Conservation (phyloP, 1,140 invertebrate genomes). For the Scaptomyza graminum region DNA sequence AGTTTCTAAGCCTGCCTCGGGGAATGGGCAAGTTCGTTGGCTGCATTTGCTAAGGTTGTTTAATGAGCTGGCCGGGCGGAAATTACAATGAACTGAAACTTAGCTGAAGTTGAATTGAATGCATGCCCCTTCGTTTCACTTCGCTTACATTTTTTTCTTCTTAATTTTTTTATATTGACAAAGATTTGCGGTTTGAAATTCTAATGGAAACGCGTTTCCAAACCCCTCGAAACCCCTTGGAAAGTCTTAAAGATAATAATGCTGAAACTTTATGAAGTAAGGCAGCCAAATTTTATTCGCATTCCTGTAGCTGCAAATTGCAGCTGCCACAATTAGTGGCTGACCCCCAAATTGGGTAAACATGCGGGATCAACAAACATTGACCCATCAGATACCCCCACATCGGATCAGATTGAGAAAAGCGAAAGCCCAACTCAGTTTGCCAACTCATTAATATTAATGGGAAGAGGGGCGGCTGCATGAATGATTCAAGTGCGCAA, state of each 20-base stretch:
- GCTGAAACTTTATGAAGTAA: not conserved
- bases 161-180: slow-evolving; percentile 36
- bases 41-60: slow-evolving; percentile 49
- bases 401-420: slow-evolving; percentile 17
- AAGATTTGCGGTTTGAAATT: slow-evolving; percentile 64
- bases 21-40: slow-evolving; percentile 39
- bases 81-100: slow-evolving; percentile 35
- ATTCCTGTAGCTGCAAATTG: slow-evolving; percentile 73
- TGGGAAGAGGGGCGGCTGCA: not conserved
- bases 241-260: not conserved
- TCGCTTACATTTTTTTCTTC: slow-evolving; percentile 4
- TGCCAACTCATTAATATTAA: slow-evolving; percentile 48
- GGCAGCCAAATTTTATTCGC: slow-evolving; percentile 13
- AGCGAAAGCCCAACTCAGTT: slow-evolving; percentile 28
- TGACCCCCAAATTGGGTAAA: slow-evolving; percentile 15
- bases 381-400: slow-evolving; percentile 12
- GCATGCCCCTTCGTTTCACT: slow-evolving; percentile 11
- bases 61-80: slow-evolving; percentile 62
- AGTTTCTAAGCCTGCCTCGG: too few species aligned
- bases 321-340: slow-evolving; percentile 37
- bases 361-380: slow-evolving; percentile 31
- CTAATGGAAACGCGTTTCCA: slow-evolving; percentile 51
- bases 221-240: slow-evolving; percentile 2
- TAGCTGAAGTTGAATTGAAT: slow-evolving; percentile 1
- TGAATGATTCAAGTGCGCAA: slow-evolving; percentile 33